These are phyloP conservation scores for Dryadula phaetusa DNA, from an alignment of 2,888 invertebrate species.

Conservation along the genomic window DNA sequence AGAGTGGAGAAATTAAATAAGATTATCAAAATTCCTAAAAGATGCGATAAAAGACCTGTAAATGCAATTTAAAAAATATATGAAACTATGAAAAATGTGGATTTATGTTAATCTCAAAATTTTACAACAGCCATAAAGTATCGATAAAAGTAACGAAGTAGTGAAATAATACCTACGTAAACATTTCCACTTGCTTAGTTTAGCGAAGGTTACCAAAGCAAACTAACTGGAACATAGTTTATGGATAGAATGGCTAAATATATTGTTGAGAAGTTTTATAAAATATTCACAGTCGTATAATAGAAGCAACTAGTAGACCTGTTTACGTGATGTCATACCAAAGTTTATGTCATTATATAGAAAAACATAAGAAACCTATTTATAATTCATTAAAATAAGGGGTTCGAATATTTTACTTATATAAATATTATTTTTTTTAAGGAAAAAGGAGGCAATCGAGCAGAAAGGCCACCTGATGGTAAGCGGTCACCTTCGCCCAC, in stretches of 20 bases:
- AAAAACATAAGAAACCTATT: no score
- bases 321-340: no score
- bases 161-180: constrained; percentile 16
- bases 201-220: not conserved
- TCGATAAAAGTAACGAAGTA: constrained; percentile 34
- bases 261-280: no score
- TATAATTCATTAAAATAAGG: no score
- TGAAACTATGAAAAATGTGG: not conserved
- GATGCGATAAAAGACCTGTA: not conserved
- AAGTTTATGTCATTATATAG: no score
- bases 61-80: not conserved
- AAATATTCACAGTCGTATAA: not conserved
- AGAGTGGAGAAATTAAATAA: constrained; percentile 11
- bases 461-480: no score
- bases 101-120: constrained; percentile 19
- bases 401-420: no score
- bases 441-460: no score
- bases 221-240: not conserved
- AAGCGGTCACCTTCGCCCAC: no score
- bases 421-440: no score
- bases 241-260: not conserved
- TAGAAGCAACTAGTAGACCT: no score
- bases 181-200: not conserved
- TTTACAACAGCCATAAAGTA: constrained; percentile 36
- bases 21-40: not conserved